Conservation (phyloP, 2,888 invertebrate genomes). For the Aphidius colemani region DNA sequence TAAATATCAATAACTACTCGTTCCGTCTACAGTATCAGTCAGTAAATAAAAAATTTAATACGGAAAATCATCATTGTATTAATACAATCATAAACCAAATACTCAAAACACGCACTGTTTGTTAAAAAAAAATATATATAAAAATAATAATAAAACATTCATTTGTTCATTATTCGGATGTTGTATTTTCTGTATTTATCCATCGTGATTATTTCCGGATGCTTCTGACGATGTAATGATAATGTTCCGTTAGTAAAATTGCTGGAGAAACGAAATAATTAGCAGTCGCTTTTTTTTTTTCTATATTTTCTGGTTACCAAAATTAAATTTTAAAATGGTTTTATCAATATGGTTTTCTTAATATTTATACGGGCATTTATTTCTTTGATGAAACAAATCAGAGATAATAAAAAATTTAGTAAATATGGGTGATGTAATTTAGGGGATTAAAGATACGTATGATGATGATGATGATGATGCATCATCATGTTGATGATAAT, state of each 20-base stretch:
- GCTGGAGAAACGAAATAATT: slow-evolving; percentile 34
- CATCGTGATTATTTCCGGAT: slow-evolving; percentile 42
- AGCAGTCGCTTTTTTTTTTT: slow-evolving; percentile 27
- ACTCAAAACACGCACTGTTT: not conserved
- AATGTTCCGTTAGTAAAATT: slow-evolving; percentile 36
- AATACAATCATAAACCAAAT: slow-evolving; percentile 2
- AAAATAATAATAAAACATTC: not conserved
- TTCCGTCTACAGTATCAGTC: slow-evolving; percentile 38
- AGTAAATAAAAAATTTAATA: slow-evolving; percentile 4
- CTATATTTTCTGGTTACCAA: slow-evolving; percentile 15
- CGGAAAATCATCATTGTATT: not conserved
- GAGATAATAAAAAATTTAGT: too few relatives aligned
- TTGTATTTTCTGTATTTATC: slow-evolving; percentile 13
- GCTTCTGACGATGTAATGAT: slow-evolving; percentile 32
- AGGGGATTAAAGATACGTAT: too few relatives aligned
- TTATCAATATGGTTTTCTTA: too few relatives aligned
- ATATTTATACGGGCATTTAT: too few relatives aligned
- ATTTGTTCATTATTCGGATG: not conserved
- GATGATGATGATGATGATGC: too few relatives aligned
- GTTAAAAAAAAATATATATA: too few relatives aligned
- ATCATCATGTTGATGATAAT: too few relatives aligned
- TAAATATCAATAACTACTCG: slow-evolving; percentile 33
- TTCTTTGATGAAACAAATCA: too few relatives aligned
- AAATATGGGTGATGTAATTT: too few relatives aligned
- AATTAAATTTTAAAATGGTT: too few relatives aligned